These are phyloP conservation scores for Heptranchias perlo DNA, from an alignment of 2,113 vertebrate genomes.

Conservation along the genomic window DNA sequence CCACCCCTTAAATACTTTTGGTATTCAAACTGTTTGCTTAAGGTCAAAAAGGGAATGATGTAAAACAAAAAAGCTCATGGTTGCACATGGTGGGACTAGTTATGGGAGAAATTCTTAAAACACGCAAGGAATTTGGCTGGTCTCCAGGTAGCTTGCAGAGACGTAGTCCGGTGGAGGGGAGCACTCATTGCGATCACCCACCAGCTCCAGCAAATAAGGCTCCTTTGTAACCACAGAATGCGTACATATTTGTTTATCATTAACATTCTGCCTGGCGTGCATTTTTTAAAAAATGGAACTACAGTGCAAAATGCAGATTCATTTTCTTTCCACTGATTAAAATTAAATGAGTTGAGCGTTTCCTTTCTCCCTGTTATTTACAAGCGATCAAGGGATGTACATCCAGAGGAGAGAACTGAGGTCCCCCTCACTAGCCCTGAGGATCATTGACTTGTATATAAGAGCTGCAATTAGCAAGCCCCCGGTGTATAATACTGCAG, in stretches of 20 bases:
- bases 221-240: constrained; percentile 40
- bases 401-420: no score
- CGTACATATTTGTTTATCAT: background rate
- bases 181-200: constrained; percentile 55
- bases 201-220: constrained; percentile 47
- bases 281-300: background rate
- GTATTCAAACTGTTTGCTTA: constrained; percentile 43
- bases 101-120: constrained; percentile 63
- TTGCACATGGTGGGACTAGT: constrained; percentile 56
- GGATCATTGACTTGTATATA: no score
- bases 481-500: no score
- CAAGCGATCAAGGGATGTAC: background rate
- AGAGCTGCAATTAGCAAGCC: no score
- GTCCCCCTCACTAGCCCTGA: no score
- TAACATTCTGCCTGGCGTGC: background rate
- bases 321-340: background rate
- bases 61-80: constrained; percentile 60
- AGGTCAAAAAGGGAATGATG: constrained; percentile 46
- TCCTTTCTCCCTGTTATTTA: background rate
- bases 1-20: constrained; percentile 41
- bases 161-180: background rate
- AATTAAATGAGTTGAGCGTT: background rate
- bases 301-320: background rate
- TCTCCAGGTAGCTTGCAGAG: constrained; percentile 50
- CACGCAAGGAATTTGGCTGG: constrained; percentile 64